Evolutionary conservation across 2,888 invertebrate genomes (phyloP), one percentile per base, ranked within the genome.

Genomic region (Kryphioiulus occultus): DNA sequence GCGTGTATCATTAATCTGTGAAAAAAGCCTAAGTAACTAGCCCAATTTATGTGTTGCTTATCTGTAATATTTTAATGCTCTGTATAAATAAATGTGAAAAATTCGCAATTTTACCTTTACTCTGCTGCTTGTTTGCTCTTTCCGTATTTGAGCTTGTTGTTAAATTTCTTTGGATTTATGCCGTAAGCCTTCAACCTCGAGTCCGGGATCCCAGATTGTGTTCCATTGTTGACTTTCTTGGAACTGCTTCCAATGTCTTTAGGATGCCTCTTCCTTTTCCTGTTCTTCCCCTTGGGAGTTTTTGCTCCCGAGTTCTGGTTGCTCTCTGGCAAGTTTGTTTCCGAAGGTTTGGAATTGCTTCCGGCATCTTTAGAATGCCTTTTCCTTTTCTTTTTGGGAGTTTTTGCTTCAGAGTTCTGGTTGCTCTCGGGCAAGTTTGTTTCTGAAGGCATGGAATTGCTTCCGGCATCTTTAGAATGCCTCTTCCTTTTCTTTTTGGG

Each of bases 161-260:
- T 95, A 90, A 95, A 96, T 91, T 96, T 97, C 91, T 96, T 96
- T 0, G 97, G 97, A 93, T 97, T 98, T 68, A 98, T 94, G 87
- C 98, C 98, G 91, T 96, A 99, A 0, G 98, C 98, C 91, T 95
- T 94, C 12, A 99, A 93, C 89, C 99, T 94, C 89, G 96, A 95
- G 92, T 97, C 96, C 1, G 96, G 95, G 39, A 96, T 91, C 17
- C 30, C 53, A 42, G 83, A 7, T 59, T 59, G n/a, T n/a, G 85
- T 85, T 26, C 87, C 88, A 22, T 88, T 83, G 15, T 87, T 86
- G 44, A 87, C 30, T 9, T n/a, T 59, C 19, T 59, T 59, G 3
- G 59, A 22, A 59, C 59, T 59, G 3, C n/a, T n/a, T 59, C 59
- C 59, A 59, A 32, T 19, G 15, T 88, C 87, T 19, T 89, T 87